Percentiles rank a stretch among this genome's conserved stretches.
Conservation (phyloP, 2,797 vertebrate genomes). For the Pangasius sanitwongsei region DNA sequence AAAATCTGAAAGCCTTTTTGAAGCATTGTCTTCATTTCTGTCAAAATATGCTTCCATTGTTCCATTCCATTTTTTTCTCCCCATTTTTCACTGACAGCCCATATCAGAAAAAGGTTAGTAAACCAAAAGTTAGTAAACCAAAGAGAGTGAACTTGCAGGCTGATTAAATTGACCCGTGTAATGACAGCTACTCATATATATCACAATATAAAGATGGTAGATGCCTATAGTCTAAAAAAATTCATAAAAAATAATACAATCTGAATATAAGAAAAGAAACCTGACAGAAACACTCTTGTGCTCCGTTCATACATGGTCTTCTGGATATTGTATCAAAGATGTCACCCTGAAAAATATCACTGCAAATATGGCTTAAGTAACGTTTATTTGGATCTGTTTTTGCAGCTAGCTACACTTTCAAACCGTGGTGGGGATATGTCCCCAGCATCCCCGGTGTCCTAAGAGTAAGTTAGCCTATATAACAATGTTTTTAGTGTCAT, state of each 20-base stretch:
- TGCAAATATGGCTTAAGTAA: background rate
- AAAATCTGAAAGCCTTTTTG: background rate
- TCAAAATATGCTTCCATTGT: background rate
- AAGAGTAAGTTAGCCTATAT: background rate
- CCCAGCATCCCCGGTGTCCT: background rate
- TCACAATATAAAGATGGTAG: background rate
- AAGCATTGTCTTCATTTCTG: background rate
- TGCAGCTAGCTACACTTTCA: background rate
- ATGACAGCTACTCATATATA: background rate
- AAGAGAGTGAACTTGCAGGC: background rate
- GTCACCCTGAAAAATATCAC: background rate
- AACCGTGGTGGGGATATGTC: background rate
- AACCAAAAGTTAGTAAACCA: background rate
- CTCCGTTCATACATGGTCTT: background rate
- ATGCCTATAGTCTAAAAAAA: background rate
- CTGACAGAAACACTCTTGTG: background rate
- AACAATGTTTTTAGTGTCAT: background rate
- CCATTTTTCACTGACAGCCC: background rate
- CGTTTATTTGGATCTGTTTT: no score
- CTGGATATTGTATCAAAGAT: background rate
- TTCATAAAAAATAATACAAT: background rate
- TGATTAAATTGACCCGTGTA: background rate
- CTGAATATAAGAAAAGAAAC: background rate
- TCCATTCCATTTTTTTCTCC: background rate
- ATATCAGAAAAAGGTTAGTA: background rate